These are phyloP conservation scores for Dryomyza anilis DNA, from an alignment of 2,888 invertebrate species.

Conservation along the genomic window DNA sequence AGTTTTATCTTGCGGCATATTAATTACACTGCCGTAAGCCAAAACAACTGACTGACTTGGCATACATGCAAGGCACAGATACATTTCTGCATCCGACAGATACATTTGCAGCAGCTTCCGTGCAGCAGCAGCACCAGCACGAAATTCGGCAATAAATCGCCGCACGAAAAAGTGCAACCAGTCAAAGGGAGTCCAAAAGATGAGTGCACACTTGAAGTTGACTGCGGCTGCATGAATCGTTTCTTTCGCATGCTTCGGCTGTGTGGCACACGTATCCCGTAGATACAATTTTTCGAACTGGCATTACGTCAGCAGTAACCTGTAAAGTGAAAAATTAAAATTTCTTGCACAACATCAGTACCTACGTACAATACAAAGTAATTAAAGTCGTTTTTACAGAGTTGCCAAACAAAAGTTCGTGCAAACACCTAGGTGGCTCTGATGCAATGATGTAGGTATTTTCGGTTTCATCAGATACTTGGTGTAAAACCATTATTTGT, in stretches of 20 bases:
- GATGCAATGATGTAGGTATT: too few relatives aligned
- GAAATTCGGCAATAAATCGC: constrained; percentile 10
- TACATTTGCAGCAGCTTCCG: neutral
- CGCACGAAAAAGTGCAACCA: neutral
- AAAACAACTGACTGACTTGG: too few relatives aligned
- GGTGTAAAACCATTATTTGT: too few relatives aligned
- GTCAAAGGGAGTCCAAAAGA: neutral
- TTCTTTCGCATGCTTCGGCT: too few relatives aligned
- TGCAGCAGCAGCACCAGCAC: neutral
- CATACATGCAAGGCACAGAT: neutral
- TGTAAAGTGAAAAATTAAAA: neutral
- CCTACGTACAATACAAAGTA: constrained; percentile 15
- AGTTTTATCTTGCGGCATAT: too few relatives aligned
- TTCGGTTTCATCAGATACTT: too few relatives aligned
- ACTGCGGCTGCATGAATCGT: too few relatives aligned
- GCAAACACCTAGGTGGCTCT: too few relatives aligned
- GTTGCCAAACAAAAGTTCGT: neutral
- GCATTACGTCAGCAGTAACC: too few relatives aligned
- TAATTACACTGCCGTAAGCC: too few relatives aligned
- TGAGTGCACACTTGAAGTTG: neutral
- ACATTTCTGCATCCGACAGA: neutral
- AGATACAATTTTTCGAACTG: too few relatives aligned
- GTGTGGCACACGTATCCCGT: too few relatives aligned
- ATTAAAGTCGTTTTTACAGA: neutral
- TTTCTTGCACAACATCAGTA: constrained; percentile 13